phyloP scores from a whole-genome alignment of 2,888 invertebrate genomes.

The Tiliacea citrago region DNA sequence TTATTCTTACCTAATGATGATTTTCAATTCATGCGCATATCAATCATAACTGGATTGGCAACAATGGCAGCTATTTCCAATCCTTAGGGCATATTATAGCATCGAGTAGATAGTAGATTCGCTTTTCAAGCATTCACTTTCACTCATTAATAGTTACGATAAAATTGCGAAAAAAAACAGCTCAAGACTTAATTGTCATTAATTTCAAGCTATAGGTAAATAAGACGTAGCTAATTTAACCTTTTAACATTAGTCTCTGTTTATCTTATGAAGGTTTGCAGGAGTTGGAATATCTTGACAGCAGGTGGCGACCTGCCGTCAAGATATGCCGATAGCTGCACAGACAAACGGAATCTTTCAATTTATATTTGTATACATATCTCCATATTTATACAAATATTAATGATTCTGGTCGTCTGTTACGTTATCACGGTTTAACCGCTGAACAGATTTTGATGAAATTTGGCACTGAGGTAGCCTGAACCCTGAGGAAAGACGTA shows the following conservation, averaged over 20 bases:
- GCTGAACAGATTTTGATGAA: neutral
- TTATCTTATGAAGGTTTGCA: neutral
- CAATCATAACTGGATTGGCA: slow-evolving; percentile 2
- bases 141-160: slow-evolving; percentile 48
- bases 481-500: neutral
- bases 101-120: slow-evolving; percentile 21
- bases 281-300: neutral
- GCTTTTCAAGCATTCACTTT: slow-evolving; percentile 38
- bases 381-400: neutral
- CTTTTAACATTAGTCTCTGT: neutral
- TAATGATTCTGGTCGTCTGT: too few relatives aligned
- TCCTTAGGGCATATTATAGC: slow-evolving; percentile 44
- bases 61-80: slow-evolving; percentile 11
- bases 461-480: neutral
- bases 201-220: neutral
- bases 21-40: slow-evolving; percentile 1
- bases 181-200: slow-evolving; percentile 12
- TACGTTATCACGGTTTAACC: neutral
- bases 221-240: neutral
- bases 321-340: too few relatives aligned
- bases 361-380: too few relatives aligned
- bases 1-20: slow-evolving; percentile 1
- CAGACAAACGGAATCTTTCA: too few relatives aligned
- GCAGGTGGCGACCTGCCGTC: neutral
- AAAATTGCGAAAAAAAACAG: neutral